phyloP scores from a whole-genome alignment of 1,140 invertebrate genomes.

The Lepidurus arcticus region DNA sequence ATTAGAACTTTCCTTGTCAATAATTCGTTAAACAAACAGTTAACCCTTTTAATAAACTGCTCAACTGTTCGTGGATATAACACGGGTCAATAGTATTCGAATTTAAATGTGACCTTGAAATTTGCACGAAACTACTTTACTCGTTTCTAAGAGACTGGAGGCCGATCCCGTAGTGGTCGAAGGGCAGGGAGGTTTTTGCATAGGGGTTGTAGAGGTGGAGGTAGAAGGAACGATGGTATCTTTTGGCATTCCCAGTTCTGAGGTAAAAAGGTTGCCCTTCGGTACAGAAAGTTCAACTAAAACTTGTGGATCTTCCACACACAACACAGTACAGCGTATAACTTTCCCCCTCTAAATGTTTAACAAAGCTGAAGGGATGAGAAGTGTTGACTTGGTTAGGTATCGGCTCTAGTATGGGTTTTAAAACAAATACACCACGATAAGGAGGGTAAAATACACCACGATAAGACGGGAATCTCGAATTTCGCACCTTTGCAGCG shows the following conservation, averaged over 20 bases:
- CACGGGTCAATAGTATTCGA: too few species aligned
- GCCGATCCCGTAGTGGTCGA: neutral
- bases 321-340: neutral
- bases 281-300: neutral
- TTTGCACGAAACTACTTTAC: neutral
- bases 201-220: neutral
- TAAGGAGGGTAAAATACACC: constrained; percentile 12
- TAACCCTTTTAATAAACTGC: too few species aligned
- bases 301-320: neutral
- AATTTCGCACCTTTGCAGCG: neutral
- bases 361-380: neutral
- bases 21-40: too few species aligned
- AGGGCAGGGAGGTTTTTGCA: constrained; percentile 12
- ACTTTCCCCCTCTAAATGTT: neutral
- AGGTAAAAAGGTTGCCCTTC: neutral
- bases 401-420: neutral
- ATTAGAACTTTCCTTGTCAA: too few species aligned
- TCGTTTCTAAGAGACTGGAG: constrained; percentile 6
- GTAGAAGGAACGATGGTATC: neutral
- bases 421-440: neutral
- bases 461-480: neutral
- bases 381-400: neutral
- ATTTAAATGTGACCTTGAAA: neutral
- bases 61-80: too few species aligned
- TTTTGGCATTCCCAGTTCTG: neutral